Evolutionary conservation across 2,113 vertebrate species (phyloP).

Genomic region (Seriola quinqueradiata): DNA sequence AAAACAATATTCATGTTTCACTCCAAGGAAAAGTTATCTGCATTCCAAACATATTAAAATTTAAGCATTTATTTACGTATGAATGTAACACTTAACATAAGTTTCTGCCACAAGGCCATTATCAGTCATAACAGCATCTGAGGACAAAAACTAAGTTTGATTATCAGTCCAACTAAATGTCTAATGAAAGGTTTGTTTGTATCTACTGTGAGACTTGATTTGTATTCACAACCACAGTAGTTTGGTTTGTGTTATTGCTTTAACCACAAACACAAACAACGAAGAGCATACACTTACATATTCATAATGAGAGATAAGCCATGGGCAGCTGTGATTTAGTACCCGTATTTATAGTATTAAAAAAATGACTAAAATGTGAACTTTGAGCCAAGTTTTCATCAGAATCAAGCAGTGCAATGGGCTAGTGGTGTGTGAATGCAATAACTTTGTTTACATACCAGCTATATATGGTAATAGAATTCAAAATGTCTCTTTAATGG

Average conservation of each 20-base stretch:
- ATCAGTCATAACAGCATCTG: slow-evolving; percentile 33
- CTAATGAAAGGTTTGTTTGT: slow-evolving; percentile 46
- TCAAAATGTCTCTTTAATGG: slow-evolving; percentile 15
- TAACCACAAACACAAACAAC: slow-evolving; percentile 48
- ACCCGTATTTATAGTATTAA: slow-evolving; percentile 21
- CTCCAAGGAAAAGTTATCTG: slow-evolving; percentile 35
- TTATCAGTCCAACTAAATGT: slow-evolving; percentile 39
- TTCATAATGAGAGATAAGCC: slow-evolving; percentile 53
- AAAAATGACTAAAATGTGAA: slow-evolving; percentile 11
- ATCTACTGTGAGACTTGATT: slow-evolving; percentile 29
- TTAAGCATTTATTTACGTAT: slow-evolving; percentile 41
- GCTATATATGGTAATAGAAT: slow-evolving; percentile 7
- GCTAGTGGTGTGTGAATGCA: neutral
- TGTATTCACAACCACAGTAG: slow-evolving; percentile 43
- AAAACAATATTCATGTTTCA: slow-evolving; percentile 51
- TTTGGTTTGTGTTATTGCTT: slow-evolving; percentile 36
- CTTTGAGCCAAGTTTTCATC: slow-evolving; percentile 6
- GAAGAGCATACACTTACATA: slow-evolving; percentile 43
- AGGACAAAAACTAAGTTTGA: slow-evolving; percentile 45
- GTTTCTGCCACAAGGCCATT: slow-evolving; percentile 21
- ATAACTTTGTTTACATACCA: neutral
- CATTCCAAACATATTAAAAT: slow-evolving; percentile 40
- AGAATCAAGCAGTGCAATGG: neutral
- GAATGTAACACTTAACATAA: slow-evolving; percentile 38
- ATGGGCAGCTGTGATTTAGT: slow-evolving; percentile 24